Conservation (phyloP, 64 coral and sea anemone species). For the Stichodactyla helianthus region DNA sequence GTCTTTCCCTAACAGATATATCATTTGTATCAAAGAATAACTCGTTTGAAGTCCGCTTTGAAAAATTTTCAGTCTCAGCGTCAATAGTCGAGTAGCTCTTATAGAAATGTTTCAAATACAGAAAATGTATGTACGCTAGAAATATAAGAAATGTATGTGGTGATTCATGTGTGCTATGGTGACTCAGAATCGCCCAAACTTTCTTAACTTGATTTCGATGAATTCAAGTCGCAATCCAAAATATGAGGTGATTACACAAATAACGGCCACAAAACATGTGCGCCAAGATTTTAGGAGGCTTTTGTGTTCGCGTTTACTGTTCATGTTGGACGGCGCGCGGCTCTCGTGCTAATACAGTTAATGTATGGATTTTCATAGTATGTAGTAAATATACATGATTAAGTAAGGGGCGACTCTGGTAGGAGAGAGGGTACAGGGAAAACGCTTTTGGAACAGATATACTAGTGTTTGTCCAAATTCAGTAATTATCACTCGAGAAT, state of each 20-base stretch:
- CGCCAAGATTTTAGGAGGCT: conserved; percentile 2
- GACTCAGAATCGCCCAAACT: not conserved
- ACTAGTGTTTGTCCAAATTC: not conserved
- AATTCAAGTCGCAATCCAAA: not conserved
- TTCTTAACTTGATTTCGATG: not conserved
- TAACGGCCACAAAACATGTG: conserved; percentile 11
- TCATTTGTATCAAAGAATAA: not conserved
- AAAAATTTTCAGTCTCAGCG: not conserved
- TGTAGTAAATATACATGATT: not conserved
- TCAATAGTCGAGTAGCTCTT: not conserved
- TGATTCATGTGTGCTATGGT: not conserved
- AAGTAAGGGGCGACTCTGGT: not conserved
- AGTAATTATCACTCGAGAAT: not conserved
- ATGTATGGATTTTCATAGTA: conserved; percentile 3
- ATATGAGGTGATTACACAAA: not conserved
- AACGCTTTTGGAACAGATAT: not conserved
- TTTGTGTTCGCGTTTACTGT: not conserved
- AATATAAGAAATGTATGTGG: conserved; percentile 13
- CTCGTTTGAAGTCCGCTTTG: not conserved
- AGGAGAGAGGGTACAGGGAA: not conserved
- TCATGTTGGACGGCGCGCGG: conserved; percentile 3
- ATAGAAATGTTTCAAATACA: conserved; percentile 6
- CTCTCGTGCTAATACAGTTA: not conserved
- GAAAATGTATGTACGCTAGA: not conserved
- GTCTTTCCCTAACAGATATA: not conserved